phyloP scores from a whole-genome alignment of 2,888 invertebrate species.

The Dryadula phaetusa region DNA sequence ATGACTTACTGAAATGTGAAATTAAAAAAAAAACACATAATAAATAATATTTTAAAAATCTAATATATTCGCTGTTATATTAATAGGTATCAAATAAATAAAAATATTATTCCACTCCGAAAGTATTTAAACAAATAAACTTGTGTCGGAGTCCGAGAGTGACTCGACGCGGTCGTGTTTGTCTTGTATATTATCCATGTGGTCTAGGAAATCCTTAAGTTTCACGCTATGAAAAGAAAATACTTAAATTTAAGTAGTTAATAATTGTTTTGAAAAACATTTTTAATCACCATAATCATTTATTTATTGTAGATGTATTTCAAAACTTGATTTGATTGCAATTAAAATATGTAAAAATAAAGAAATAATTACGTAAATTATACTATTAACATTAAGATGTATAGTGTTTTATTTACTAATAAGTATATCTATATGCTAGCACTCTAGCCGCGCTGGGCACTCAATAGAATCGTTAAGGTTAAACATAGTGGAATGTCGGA shows the following conservation, averaged over 20 bases:
- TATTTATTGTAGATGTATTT: too few species aligned
- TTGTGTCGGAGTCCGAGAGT: constrained; percentile 62
- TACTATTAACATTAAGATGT: background rate
- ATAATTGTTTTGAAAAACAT: background rate
- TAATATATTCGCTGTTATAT: constrained; percentile 60
- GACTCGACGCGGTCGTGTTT: constrained; percentile 66
- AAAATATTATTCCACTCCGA: constrained; percentile 66
- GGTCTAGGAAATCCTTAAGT: constrained; percentile 45
- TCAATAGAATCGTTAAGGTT: constrained; percentile 43
- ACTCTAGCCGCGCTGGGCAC: constrained; percentile 20
- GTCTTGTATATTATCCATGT: constrained; percentile 66
- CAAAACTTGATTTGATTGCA: too few species aligned
- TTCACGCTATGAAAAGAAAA: constrained; percentile 23
- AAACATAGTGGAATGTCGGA: constrained; percentile 52
- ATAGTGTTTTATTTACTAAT: background rate
- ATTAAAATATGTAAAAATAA: background rate
- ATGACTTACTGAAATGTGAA: background rate
- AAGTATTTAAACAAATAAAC: constrained; percentile 67
- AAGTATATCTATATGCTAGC: background rate
- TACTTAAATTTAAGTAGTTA: background rate
- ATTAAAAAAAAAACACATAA: background rate
- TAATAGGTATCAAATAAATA: constrained; percentile 62
- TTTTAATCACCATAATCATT: too few species aligned
- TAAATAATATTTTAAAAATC: background rate
- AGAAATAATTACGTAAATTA: background rate